Evolutionary conservation across 2,113 vertebrate genomes (phyloP), one percentile per base, ranked within the genome.

Genomic region (Nicator chloris): DNA sequence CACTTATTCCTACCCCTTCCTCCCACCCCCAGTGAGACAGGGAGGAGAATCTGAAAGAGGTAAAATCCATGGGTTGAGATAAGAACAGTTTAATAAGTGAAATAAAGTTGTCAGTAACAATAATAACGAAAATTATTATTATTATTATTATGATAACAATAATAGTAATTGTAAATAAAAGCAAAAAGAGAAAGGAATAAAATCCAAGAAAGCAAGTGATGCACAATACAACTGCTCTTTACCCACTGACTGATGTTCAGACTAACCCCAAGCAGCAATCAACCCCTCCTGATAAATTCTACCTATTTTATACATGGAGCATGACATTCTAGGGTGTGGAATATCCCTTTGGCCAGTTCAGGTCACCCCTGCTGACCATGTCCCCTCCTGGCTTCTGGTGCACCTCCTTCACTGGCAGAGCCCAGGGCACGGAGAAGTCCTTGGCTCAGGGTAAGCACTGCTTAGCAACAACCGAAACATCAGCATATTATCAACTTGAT

Each of bases 101-200:
- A 61, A 76, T 35, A 69, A 82, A 28, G 10, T 49, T 53, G 7
- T 54, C 56, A 69, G 14, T 35, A 63, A 47, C 7, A 40, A n/a
- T 15, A 10, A 47, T 23, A 8, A 44, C 37, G 11, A 59, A 40
- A 49, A 40, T 57, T 0, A 27, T 50, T 1, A 60, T 59, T 11
- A n/a, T 50, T 2, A 63, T 68, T 0, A n/a, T 50, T 2, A 20
- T 75, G 6, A n/a, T 49, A 2, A 40, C 14, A 4, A n/a, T 10
- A 28, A 56, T 4, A 30, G 7, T 15, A 69, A 47, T 54, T 47
- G 14, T 19, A 27, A 60, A 47, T 39, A 45, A 60, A 66, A 57
- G 27, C 15, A 72, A 50, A 66, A 37, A 16, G 19, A 59, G 27
- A 15, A 7, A 63, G 15, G 27, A 90, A 37, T 77, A 49, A 31